These are phyloP conservation scores for Epiblema foenella DNA, from an alignment of 2,888 invertebrate species.

Conservation along the genomic window DNA sequence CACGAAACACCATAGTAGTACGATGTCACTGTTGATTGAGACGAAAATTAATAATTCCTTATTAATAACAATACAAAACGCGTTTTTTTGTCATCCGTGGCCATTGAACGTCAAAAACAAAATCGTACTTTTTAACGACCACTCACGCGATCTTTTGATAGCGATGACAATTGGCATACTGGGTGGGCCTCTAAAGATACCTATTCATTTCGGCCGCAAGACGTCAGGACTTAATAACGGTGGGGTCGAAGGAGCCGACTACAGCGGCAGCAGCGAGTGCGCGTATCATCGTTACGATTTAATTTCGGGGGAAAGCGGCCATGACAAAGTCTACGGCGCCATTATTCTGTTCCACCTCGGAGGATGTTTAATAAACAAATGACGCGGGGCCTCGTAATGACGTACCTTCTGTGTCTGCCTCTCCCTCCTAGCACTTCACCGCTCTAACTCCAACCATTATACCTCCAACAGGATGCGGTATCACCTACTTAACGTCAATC, in stretches of 20 bases:
- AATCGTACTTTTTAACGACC: constrained; percentile 53
- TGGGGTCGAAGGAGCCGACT: constrained; percentile 64
- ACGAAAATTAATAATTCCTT: background rate
- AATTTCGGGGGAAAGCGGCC: constrained; percentile 80
- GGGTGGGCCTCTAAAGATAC: constrained; percentile 73
- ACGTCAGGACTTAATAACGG: constrained; percentile 77
- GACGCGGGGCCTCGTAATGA: constrained; percentile 79
- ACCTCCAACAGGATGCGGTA: constrained; percentile 60
- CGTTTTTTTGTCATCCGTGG: constrained; percentile 1
- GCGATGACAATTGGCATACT: constrained; percentile 76
- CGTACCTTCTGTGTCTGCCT: constrained; percentile 64
- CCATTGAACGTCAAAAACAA: constrained; percentile 45
- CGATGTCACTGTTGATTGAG: background rate
- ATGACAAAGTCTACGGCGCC: constrained; percentile 79
- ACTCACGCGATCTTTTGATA: constrained; percentile 75
- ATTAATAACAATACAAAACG: constrained; percentile 3
- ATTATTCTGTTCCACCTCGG: constrained; percentile 82
- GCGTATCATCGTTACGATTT: constrained; percentile 82
- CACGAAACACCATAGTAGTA: background rate
- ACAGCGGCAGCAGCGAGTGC: constrained; percentile 59
- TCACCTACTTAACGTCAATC: constrained; percentile 52
- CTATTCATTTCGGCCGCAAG: constrained; percentile 82
- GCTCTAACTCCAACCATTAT: constrained; percentile 58
- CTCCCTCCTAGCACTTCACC: constrained; percentile 68
- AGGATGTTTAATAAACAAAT: constrained; percentile 84